Conservation (phyloP, 2,113 vertebrate species). For the Edolisoma coerulescens region DNA sequence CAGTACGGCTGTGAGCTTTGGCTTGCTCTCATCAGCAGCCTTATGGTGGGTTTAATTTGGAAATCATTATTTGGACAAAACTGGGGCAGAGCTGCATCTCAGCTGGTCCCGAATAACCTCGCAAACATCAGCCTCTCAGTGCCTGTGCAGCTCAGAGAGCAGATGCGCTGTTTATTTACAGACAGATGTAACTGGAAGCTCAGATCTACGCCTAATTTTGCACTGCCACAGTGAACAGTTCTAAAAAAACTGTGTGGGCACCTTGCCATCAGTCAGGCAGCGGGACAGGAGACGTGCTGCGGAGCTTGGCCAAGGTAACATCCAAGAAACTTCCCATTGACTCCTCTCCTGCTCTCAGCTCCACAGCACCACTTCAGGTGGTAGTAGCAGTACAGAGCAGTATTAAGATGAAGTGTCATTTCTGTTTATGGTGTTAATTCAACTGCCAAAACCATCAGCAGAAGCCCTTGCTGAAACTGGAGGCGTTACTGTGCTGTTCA, state of each 20-base stretch:
- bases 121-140: neutral
- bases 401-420: neutral
- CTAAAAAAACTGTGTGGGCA: neutral
- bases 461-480: neutral
- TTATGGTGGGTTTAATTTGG: slow-evolving; percentile 16
- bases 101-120: neutral
- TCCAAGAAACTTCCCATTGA: neutral
- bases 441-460: neutral
- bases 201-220: neutral
- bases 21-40: neutral
- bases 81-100: slow-evolving; percentile 14
- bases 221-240: neutral
- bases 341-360: neutral
- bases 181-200: neutral
- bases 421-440: neutral
- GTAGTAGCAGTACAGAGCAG: neutral
- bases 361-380: neutral
- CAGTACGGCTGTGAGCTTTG: neutral
- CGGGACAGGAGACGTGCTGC: neutral
- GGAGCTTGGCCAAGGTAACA: neutral
- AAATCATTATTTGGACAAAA: slow-evolving; percentile 3
- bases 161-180: neutral
- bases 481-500: neutral
- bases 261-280: neutral
- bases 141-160: neutral